Conservation (phyloP, 2,113 vertebrate species). For the Mellivora capensis region DNA sequence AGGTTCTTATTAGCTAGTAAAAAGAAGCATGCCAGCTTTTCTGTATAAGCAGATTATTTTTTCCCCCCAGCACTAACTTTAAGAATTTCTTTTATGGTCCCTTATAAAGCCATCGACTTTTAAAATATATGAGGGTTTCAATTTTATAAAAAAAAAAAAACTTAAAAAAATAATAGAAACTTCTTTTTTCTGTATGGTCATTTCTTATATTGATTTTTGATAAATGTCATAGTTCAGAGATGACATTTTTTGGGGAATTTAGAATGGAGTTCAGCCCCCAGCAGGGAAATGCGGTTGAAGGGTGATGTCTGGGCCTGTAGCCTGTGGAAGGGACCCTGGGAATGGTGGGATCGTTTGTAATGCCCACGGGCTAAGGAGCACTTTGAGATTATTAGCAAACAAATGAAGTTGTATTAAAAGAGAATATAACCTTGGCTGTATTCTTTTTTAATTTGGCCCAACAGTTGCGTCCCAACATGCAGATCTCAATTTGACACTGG, state of each 20-base stretch:
- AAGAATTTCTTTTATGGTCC: conserved; percentile 63
- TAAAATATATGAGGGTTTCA: conserved; percentile 59
- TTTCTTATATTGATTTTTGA: conserved; percentile 62
- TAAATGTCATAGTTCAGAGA: conserved; percentile 43
- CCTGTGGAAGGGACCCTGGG: not conserved
- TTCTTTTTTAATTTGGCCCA: conserved; percentile 22
- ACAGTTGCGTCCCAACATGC: not conserved
- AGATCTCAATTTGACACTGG: not conserved
- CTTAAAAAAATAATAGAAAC: not conserved
- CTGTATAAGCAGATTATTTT: conserved; percentile 28
- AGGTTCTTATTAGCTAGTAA: conserved; percentile 68
- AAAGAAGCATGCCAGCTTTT: conserved; percentile 59
- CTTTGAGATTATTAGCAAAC: conserved; percentile 10
- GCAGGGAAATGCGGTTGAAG: conserved; percentile 32
- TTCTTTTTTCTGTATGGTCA: conserved; percentile 13
- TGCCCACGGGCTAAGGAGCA: not conserved
- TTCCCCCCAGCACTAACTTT: not conserved
- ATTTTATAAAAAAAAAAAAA: not conserved
- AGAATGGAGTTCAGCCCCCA: not conserved
- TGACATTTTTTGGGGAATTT: conserved; percentile 21
- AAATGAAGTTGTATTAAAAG: not conserved
- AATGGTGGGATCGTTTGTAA: not conserved
- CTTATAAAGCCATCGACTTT: conserved; percentile 42
- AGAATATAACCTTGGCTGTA: not conserved
- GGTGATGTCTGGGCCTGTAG: not conserved